Evolutionary conservation across 2,113 vertebrate genomes (phyloP).

Genomic region (Hassar affinis): DNA sequence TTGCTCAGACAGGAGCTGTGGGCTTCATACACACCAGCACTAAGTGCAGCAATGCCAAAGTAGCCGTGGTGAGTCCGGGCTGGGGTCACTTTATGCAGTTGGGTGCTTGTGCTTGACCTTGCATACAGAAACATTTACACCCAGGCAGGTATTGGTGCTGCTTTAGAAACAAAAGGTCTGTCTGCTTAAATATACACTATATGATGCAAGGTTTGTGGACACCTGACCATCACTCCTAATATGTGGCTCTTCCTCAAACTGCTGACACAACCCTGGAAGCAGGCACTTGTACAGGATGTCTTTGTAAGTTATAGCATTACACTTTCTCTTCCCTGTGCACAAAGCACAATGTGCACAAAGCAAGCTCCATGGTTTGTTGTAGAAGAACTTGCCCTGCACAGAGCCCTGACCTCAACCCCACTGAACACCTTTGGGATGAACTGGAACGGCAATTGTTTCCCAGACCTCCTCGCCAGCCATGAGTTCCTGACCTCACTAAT

Average conservation of each 20-base stretch:
- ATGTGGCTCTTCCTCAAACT: neutral
- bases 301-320: neutral
- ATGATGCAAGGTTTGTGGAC: neutral
- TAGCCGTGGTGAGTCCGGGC: slow-evolving; percentile 58
- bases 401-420: neutral
- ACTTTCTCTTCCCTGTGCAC: neutral
- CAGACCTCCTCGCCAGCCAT: neutral
- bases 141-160: neutral
- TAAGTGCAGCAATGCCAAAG: slow-evolving; percentile 43
- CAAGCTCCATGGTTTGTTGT: neutral
- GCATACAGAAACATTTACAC: neutral
- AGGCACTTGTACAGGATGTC: neutral
- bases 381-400: too few relatives aligned
- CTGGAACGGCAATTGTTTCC: neutral
- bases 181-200: neutral
- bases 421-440: neutral
- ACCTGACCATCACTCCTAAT: neutral
- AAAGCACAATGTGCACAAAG: neutral
- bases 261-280: neutral
- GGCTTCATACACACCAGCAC: slow-evolving; percentile 48
- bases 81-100: neutral
- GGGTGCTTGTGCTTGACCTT: neutral
- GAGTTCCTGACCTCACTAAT: neutral
- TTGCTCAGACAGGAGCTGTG: neutral
- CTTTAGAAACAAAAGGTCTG: neutral